A percentile compares a stretch with the other conserved stretches of the same genome.
These are phyloP conservation scores for Venturia canescens DNA, from an alignment of 1,140 invertebrate genomes.

Conservation along the genomic window DNA sequence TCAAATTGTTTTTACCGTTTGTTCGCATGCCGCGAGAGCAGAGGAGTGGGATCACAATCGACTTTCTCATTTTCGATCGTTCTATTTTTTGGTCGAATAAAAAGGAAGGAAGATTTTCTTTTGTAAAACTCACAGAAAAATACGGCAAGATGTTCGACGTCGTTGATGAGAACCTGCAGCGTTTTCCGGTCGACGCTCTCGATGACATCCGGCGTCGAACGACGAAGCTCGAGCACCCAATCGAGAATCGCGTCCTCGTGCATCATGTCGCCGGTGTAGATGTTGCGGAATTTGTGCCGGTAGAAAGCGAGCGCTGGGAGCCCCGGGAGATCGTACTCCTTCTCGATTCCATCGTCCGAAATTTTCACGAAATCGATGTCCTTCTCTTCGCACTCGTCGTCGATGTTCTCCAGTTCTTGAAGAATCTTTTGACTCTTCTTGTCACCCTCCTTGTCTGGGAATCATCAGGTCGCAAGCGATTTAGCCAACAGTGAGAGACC, in stretches of 20 bases:
- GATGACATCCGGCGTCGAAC: slow-evolving; percentile 91
- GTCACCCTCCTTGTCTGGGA: slow-evolving; percentile 89
- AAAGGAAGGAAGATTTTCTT: not conserved
- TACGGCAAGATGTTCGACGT: slow-evolving; percentile 93
- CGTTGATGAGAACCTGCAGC: slow-evolving; percentile 91
- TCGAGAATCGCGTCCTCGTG: slow-evolving; percentile 93
- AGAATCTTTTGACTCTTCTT: slow-evolving; percentile 94
- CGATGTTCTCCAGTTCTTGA: slow-evolving; percentile 94
- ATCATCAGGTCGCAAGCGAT: not conserved
- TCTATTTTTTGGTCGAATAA: not conserved
- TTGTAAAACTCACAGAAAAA: slow-evolving; percentile 91
- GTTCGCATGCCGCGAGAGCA: too few species aligned
- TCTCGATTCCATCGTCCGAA: slow-evolving; percentile 91
- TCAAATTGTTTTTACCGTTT: slow-evolving; percentile 15
- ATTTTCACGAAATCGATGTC: slow-evolving; percentile 96
- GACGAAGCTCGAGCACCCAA: slow-evolving; percentile 92
- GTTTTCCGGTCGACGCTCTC: slow-evolving; percentile 95
- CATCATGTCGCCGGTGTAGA: slow-evolving; percentile 91
- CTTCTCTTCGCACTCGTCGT: slow-evolving; percentile 94
- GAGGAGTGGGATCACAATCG: too few species aligned
- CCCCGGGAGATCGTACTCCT: slow-evolving; percentile 91
- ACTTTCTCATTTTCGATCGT: too few species aligned
- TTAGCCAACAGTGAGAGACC: not conserved
- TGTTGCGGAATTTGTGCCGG: slow-evolving; percentile 92
- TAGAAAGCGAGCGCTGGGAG: slow-evolving; percentile 93